Conservation (phyloP, 2,797 vertebrate species). For the Tokudaia muenninki region DNA sequence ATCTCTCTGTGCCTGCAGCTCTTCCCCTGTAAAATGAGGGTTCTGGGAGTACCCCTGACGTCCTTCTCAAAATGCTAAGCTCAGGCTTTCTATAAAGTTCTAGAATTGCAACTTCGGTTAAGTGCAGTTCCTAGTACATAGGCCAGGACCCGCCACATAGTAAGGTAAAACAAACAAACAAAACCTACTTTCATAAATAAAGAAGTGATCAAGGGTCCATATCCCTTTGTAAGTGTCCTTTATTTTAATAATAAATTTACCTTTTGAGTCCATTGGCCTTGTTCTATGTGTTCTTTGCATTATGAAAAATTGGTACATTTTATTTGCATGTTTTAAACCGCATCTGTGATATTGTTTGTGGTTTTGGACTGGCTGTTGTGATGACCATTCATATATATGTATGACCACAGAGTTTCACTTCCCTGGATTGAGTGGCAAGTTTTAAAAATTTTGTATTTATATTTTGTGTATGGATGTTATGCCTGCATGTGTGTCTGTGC, state of each 20-base stretch:
- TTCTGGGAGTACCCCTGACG: background rate
- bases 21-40: slow-evolving; percentile 1
- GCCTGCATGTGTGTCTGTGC: background rate
- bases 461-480: background rate
- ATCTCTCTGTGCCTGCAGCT: slow-evolving; percentile 19
- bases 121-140: background rate
- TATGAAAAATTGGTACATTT: slow-evolving; percentile 54
- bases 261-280: background rate
- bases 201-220: background rate
- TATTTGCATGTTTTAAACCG: slow-evolving; percentile 13
- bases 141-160: background rate
- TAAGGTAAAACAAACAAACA: background rate
- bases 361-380: background rate
- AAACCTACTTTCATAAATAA: background rate
- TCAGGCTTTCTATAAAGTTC: background rate
- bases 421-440: background rate
- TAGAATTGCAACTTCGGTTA: slow-evolving; percentile 18
- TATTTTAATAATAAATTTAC: background rate
- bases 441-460: background rate
- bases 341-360: background rate
- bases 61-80: background rate
- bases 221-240: background rate
- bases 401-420: background rate
- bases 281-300: slow-evolving; percentile 52
- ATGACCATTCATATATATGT: background rate